These are phyloP conservation scores for Drosophila putrida DNA, from an alignment of 2,888 invertebrate species.

Conservation along the genomic window DNA sequence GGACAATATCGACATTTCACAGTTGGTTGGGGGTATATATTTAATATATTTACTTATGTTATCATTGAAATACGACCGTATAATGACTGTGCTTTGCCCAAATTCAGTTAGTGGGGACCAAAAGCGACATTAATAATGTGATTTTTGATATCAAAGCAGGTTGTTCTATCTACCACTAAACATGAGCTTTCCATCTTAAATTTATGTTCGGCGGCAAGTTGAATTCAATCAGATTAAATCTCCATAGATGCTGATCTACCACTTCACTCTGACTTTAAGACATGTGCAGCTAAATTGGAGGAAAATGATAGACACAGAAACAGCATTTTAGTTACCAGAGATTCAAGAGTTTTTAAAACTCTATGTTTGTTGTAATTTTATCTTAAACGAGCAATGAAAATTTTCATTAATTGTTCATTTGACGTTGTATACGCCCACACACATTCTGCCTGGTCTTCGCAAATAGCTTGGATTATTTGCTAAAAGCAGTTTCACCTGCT, in stretches of 20 bases:
- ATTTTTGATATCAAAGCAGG: slow-evolving; percentile 72
- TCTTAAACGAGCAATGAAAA: too few relatives aligned
- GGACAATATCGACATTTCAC: slow-evolving; percentile 61
- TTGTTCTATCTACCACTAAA: slow-evolving; percentile 56
- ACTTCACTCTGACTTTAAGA: not conserved
- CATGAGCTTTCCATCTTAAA: slow-evolving; percentile 73
- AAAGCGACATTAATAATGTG: slow-evolving; percentile 68
- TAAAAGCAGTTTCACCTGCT: slow-evolving; percentile 62
- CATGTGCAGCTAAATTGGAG: slow-evolving; percentile 4
- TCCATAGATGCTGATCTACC: slow-evolving; percentile 15
- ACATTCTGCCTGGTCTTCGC: not conserved
- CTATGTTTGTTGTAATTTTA: too few relatives aligned
- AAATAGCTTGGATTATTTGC: slow-evolving; percentile 6
- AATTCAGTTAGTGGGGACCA: slow-evolving; percentile 46
- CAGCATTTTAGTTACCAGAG: not conserved
- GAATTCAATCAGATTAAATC: slow-evolving; percentile 35
- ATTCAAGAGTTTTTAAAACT: too few relatives aligned
- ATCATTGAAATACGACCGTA: slow-evolving; percentile 75
- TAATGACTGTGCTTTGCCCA: slow-evolving; percentile 39
- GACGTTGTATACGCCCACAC: slow-evolving; percentile 8
- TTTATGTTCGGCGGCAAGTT: slow-evolving; percentile 44
- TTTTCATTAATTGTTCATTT: not conserved
- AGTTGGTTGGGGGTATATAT: slow-evolving; percentile 41
- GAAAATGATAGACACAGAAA: not conserved
- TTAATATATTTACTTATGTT: slow-evolving; percentile 55